phyloP scores from a whole-genome alignment of 2,113 vertebrate genomes.

The Labeo catla region DNA sequence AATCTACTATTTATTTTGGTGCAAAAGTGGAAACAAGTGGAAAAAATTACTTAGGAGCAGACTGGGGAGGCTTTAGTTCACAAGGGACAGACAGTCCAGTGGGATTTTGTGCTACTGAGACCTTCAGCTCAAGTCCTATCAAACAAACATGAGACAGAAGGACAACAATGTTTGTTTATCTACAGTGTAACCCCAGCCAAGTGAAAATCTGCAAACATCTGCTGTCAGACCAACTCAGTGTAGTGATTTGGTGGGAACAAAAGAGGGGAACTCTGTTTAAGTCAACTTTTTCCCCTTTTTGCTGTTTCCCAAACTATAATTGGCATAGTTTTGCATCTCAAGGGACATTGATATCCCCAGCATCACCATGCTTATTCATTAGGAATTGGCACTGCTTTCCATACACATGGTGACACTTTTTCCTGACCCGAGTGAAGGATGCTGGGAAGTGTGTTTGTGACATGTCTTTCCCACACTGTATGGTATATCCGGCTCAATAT shows the following conservation, averaged over 20 bases:
- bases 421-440: slow-evolving; percentile 24
- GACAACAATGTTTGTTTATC: slow-evolving; percentile 30
- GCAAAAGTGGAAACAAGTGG: background rate
- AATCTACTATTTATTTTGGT: background rate
- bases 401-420: slow-evolving; percentile 11
- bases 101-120: slow-evolving; percentile 3
- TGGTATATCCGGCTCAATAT: slow-evolving; percentile 40
- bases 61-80: background rate
- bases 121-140: background rate
- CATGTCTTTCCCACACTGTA: slow-evolving; percentile 57
- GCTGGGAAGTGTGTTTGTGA: slow-evolving; percentile 51
- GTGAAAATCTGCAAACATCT: slow-evolving; percentile 56
- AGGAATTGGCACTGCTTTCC: slow-evolving; percentile 9
- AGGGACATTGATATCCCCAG: slow-evolving; percentile 60
- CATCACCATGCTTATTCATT: background rate
- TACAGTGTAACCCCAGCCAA: background rate
- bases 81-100: background rate
- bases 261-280: slow-evolving; percentile 54
- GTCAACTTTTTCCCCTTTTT: slow-evolving; percentile 21
- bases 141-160: background rate
- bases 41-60: background rate
- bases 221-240: slow-evolving; percentile 41
- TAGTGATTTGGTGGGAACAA: slow-evolving; percentile 56
- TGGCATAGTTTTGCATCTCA: slow-evolving; percentile 57
- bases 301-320: slow-evolving; percentile 70